Base-by-base conservation (phyloP, 2,797 vertebrate species). In the Rhincodon typus region DNA sequence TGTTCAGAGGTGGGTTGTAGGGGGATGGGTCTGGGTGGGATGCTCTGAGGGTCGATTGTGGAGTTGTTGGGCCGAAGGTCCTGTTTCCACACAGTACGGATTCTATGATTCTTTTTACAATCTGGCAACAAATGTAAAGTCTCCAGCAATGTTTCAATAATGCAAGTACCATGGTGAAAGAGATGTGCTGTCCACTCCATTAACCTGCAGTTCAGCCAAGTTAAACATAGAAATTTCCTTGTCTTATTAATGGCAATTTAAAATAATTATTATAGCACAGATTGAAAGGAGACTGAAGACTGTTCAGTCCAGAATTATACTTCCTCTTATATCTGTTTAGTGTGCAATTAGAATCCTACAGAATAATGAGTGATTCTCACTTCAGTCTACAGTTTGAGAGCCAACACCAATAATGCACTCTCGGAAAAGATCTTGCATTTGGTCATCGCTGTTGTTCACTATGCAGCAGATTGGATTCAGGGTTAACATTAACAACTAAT, bases 321-420 rank as follows among this genome's bases (percentile, higher is more conserved):
- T 34, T 4, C 12, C 46, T 12, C 57, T 88, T 88, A 88, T 57
- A 27, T n/a, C 88, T 62, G 88, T 21, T 66, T 19, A 21, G 94
- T 3, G 1, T 38, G 57, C 70, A 46, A 6, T 74, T 46, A 72
- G 69, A 94, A 94, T 94, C 53, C 38, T 53, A 46, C 7, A 50
- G 70, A 53, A 95, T 94, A 94, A 69, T 72, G 42, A 42, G 23
- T 38, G 38, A 94, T 74, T 74, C 69, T 94, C 94, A 17, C 69
- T 94, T 74, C n/a, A 67, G n/a, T 93, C n/a, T 69, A 4, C 19
- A 69, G 62, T 67, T 93, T 93, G 67, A 34, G n/a, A 93, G 62
- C 66, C 66, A 13, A 38, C 25, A 13, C 38, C 62, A 66, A 93
- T 21, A 69, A 23, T 42, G 12, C n/a, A 27, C 19, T 10, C 90